These are phyloP conservation scores for Drosophila paulistorum DNA, from an alignment of 1,140 invertebrate species.

Conservation along the genomic window DNA sequence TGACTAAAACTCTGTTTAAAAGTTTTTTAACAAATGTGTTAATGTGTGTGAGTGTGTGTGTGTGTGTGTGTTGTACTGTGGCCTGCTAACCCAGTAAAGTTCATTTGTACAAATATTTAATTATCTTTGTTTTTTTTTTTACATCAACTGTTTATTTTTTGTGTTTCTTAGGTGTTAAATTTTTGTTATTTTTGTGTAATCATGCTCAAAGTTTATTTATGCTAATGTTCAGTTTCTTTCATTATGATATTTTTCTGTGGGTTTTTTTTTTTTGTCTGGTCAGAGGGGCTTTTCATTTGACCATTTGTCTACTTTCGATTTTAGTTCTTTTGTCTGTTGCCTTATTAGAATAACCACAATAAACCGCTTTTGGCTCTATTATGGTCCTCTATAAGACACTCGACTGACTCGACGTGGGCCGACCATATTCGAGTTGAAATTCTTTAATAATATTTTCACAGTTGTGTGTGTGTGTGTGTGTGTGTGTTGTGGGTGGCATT, in stretches of 20 bases:
- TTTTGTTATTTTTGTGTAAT: constrained; percentile 48
- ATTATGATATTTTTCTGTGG: neutral
- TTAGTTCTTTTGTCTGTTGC: constrained; percentile 44
- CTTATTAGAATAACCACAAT: constrained; percentile 38
- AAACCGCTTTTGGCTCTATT: constrained; percentile 19
- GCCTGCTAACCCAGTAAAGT: constrained; percentile 70
- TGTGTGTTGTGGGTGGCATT: constrained; percentile 31
- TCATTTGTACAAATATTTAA: constrained; percentile 76
- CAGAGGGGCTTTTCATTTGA: constrained; percentile 39
- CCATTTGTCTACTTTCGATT: constrained; percentile 70
- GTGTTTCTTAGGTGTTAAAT: constrained; percentile 23
- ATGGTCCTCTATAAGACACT: constrained; percentile 25
- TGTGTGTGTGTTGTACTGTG: constrained; percentile 17
- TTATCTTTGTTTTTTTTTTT: constrained; percentile 42
- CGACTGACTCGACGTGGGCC: constrained; percentile 20
- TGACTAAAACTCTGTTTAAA: constrained; percentile 25
- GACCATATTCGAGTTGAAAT: constrained; percentile 11
- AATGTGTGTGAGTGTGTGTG: constrained; percentile 21
- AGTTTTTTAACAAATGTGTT: constrained; percentile 7
- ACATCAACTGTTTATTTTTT: constrained; percentile 41
- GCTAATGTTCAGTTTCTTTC: constrained; percentile 51
- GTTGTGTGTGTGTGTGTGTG: constrained; percentile 42
- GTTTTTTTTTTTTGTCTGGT: constrained; percentile 33
- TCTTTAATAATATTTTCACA: constrained; percentile 11
- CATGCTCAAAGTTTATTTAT: constrained; percentile 66